Percentiles rank a stretch among this genome's conserved stretches.
Evolutionary conservation across 2,888 invertebrate species (phyloP).

Genomic region (Acholoe squamosa): DNA sequence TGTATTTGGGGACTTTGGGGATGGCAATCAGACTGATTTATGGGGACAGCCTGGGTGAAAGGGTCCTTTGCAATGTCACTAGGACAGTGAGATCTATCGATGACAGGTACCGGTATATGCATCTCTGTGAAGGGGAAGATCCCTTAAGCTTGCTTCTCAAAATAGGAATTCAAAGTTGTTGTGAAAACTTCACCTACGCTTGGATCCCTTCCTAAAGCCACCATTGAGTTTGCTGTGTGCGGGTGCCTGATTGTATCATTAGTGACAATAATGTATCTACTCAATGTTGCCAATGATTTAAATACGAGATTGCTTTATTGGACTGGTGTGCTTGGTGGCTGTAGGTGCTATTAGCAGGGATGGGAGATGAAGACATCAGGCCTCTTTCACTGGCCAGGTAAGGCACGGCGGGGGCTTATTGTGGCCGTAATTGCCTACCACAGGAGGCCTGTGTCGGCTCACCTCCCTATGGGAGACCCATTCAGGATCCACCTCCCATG

Average conservation of each 20-base stretch:
- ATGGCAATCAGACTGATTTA: neutral
- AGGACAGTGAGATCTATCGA: neutral
- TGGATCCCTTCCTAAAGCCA: neutral
- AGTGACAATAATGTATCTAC: neutral
- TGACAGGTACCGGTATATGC: conserved; percentile 7
- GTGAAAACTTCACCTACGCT: neutral
- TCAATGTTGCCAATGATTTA: neutral
- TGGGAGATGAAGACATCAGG: conserved; percentile 19
- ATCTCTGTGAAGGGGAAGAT: neutral
- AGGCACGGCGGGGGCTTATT: neutral
- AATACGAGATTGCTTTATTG: neutral
- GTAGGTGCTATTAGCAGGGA: neutral
- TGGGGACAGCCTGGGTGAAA: neutral
- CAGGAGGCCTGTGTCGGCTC: conserved; percentile 4
- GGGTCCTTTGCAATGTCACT: neutral
- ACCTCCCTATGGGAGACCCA: neutral
- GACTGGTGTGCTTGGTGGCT: neutral
- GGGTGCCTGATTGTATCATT: neutral
- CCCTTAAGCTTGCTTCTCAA: neutral
- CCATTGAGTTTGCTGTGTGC: no score
- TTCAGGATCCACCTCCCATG: conserved; percentile 5
- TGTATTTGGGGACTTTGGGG: neutral
- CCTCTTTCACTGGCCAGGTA: neutral
- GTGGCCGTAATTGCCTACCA: conserved; percentile 22
- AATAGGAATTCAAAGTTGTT: neutral